Percentiles rank a stretch among this genome's conserved stretches.
These are phyloP conservation scores for Calonectris borealis DNA, from an alignment of 2,113 vertebrate species.

Conservation along the genomic window DNA sequence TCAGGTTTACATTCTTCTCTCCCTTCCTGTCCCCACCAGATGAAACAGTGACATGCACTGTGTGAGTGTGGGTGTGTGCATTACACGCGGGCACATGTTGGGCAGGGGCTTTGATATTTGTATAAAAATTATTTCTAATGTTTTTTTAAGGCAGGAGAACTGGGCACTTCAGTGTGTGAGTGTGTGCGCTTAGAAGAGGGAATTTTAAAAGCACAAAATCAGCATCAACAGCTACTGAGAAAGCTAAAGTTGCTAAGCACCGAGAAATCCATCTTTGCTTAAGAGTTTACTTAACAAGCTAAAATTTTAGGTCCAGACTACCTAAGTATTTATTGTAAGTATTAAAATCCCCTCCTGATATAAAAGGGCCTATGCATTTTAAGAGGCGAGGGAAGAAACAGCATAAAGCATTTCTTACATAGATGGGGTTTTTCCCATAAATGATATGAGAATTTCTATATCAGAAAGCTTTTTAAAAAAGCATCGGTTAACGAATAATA, in stretches of 20 bases:
- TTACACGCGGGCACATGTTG: too few relatives aligned
- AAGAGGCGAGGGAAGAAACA: neutral
- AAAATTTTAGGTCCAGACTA: neutral
- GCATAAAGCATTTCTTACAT: neutral
- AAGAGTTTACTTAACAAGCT: neutral
- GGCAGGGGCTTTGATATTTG: neutral
- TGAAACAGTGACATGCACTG: neutral
- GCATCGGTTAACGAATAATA: neutral
- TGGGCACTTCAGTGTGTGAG: neutral
- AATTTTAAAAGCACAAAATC: neutral
- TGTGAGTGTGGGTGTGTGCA: too few relatives aligned
- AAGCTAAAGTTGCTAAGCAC: neutral
- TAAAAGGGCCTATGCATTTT: neutral
- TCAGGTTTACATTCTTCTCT: neutral
- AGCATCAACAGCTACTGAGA: neutral
- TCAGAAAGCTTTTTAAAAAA: neutral
- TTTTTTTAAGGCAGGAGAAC: neutral
- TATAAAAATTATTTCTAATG: neutral
- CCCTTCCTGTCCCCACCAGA: neutral
- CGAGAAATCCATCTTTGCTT: neutral
- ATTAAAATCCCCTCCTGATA: neutral
- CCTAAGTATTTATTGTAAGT: neutral
- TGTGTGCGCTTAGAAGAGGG: accelerated
- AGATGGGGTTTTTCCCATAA: neutral
- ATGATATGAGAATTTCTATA: accelerated